phyloP scores from a whole-genome alignment of 1,140 invertebrate genomes.

The Drosophila ficusphila region DNA sequence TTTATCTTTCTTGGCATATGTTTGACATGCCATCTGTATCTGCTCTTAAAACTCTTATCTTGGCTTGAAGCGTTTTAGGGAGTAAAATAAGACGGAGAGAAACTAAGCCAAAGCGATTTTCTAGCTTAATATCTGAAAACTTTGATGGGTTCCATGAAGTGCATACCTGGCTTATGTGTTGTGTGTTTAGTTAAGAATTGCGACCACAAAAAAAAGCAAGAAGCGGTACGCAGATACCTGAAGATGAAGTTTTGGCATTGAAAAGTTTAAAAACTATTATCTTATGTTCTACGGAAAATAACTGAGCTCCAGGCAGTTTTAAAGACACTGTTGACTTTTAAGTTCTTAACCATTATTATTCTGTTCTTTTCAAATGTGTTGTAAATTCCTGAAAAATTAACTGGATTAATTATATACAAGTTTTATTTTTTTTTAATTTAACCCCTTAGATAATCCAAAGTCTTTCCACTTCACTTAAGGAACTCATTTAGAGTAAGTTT shows the following conservation, averaged over 20 bases:
- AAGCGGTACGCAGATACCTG: neutral
- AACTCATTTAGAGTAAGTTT: neutral
- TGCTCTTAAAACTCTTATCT: constrained; percentile 4
- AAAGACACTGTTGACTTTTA: neutral
- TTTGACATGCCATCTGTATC: constrained; percentile 31
- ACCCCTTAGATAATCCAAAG: too few relatives aligned
- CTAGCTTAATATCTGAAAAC: neutral
- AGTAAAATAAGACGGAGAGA: constrained; percentile 1
- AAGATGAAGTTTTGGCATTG: constrained; percentile 2
- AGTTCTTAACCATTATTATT: too few relatives aligned
- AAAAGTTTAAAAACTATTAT: neutral
- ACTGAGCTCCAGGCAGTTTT: neutral
- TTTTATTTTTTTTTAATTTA: too few relatives aligned
- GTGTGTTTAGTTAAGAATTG: neutral
- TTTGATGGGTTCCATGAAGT: neutral
- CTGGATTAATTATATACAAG: neutral
- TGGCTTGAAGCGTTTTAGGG: neutral
- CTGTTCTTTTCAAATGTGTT: too few relatives aligned
- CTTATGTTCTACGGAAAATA: neutral
- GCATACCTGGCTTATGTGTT: neutral
- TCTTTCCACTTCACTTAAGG: too few relatives aligned
- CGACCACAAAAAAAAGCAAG: neutral
- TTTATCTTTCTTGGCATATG: constrained; percentile 38
- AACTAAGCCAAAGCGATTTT: neutral
- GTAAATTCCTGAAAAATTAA: neutral